Conservation (phyloP, 2,888 invertebrate genomes). For the Ommatoiulus sabulosus region DNA sequence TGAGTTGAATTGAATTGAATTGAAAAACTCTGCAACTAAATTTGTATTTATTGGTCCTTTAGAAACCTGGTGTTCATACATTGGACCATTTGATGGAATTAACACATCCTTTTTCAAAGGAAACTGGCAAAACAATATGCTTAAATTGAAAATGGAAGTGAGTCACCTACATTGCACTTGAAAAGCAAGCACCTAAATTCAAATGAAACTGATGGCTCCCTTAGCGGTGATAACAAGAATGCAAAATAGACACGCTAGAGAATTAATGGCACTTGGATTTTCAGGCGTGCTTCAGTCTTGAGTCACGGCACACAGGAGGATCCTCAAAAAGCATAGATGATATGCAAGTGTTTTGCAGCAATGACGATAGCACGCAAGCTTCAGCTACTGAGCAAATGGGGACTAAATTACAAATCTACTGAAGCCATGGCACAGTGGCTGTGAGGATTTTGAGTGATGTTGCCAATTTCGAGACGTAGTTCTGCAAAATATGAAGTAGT, state of each 20-base stretch:
- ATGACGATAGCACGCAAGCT: neutral
- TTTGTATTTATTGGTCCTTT: conserved; percentile 15
- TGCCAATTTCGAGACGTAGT: neutral
- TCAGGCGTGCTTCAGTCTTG: neutral
- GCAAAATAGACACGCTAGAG: neutral
- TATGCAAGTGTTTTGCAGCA: neutral
- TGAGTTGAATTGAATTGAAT: too few species aligned
- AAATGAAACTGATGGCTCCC: neutral
- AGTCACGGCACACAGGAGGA: neutral
- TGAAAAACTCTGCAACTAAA: neutral
- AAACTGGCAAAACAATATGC: neutral
- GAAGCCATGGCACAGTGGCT: conserved; percentile 26
- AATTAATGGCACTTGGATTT: conserved; percentile 34
- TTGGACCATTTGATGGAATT: neutral
- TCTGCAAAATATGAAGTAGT: neutral
- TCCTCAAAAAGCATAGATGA: neutral
- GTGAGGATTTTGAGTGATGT: neutral
- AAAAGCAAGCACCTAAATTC: neutral
- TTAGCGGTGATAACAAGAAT: neutral
- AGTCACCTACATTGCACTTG: neutral
- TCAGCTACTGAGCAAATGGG: conserved; percentile 11
- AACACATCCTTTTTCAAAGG: conserved; percentile 12
- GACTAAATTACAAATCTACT: conserved; percentile 32
- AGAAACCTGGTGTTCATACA: neutral
- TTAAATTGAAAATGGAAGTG: neutral